Base-by-base conservation (phyloP, 2,113 vertebrate species). In the Crotophaga sulcirostris region DNA sequence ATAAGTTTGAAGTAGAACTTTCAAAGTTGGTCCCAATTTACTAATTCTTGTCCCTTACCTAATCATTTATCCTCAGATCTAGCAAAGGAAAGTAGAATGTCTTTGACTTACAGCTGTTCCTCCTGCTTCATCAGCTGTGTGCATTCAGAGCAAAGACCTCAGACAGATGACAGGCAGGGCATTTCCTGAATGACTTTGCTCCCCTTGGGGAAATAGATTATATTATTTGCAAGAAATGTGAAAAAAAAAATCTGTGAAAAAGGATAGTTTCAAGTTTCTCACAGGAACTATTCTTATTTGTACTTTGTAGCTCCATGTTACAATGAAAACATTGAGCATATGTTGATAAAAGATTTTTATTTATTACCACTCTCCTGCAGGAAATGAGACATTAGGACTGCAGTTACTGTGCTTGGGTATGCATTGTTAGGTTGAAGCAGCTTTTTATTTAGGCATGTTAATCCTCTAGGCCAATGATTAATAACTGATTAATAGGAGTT, bases 391-490 rank as follows among this genome's bases (percentile, higher is more conserved):
- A 23, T 28, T 83, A 44, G 59, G 51, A 42, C 51, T 83, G 47
- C 6, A 52, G 34, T 88, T 70, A 23, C 58, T 91, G 33, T 62
- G 34, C 34, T 60, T 64, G 56, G 29, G 45, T 93, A 88, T 47
- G 72, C 7, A 3, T 2, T 64, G 33, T 19, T 91, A 55, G 58
- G 44, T 23, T 64, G 17, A 93, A 94, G 56, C 26, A 83, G 82
- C 44, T 77, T 95, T 93, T 88, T 90, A 74, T 88, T 96, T 93
- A 70, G 83, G 68, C 34, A 92, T 45, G 40, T 89, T 89, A 84
- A 97, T 88, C 79, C 31, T 67, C 49, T 49, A 81, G 36, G 60
- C 76, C 82, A 94, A 70, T n/a, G n/a, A n/a, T 92, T 93, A 96
- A 44, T 90, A 83, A 81, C 59, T 62, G 73, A 94, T 91, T 86